Base-by-base conservation (phyloP, 1,140 invertebrate species). In the Nasonia longicornis region DNA sequence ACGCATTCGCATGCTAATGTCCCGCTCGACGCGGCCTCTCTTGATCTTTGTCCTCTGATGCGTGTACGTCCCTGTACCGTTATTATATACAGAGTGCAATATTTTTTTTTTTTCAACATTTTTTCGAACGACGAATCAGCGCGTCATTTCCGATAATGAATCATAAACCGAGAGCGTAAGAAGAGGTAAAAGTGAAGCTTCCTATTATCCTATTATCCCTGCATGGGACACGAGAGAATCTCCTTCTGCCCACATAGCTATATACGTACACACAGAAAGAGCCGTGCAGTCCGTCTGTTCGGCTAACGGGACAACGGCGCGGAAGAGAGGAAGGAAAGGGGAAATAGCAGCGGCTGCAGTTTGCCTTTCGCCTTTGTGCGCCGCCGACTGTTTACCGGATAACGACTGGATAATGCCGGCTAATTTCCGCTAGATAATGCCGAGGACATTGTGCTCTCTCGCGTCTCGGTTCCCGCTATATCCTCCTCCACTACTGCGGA, bases 401-500 rank as follows among this genome's bases (percentile, higher is more conserved):
- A 74, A 80, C 71, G 31, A 80, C 35, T 64, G 72, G 78, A 80
- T 80, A 80, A 80, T 80, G 38, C 78, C 78, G 20, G 35, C 78
- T 80, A 80, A 74, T 80, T 80, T 80, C 78, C 71, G 71, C 58
- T n/a, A 26, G 58, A 80, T 74, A 80, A 74, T 80, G 63, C 71
- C 58, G 42, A 16, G 31, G 77, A 72, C 35, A 64, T 79, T 79
- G 67, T 71, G 48, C 16, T 12, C 48, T 1, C 20, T 42, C n/a
- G 1, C 10, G 64, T 67, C 64, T 67, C 52, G 7, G 52, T 20
- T 58, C 20, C 52, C n/a, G 52, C 52, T 58, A 58, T n/a, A 58
- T 58, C 52, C 52, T 52, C 12, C 16, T 35, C 31, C 8, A 42
- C 7, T 38, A 8, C 35, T 38, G 26, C 31, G 4, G 31, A 35